Conservation (phyloP, 2,797 vertebrate genomes). For the Premnoplex brunnescens region DNA sequence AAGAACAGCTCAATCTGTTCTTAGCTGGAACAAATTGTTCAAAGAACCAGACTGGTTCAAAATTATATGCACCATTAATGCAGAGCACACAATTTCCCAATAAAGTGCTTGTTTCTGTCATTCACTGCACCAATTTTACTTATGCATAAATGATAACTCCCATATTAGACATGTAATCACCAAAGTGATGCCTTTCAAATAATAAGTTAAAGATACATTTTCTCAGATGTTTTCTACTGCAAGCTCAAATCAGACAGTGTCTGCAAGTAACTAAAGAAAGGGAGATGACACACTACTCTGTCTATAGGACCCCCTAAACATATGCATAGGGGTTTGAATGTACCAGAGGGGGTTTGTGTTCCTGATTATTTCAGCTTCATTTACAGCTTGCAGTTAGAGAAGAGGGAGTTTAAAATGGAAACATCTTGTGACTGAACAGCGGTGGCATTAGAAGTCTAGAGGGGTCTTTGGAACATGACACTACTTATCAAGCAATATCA, state of each 20-base stretch:
- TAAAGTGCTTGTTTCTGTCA: constrained; percentile 2
- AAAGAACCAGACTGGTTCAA: constrained; percentile 44
- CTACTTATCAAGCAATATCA: not conserved
- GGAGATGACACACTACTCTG: rapidly evolving
- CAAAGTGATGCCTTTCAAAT: not conserved
- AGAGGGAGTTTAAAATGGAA: not conserved
- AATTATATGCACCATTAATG: constrained; percentile 43
- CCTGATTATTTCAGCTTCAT: not conserved
- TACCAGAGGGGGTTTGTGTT: not conserved
- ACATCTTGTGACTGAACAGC: not conserved
- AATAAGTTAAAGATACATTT: not conserved
- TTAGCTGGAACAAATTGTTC: constrained; percentile 70
- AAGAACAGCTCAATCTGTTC: constrained; percentile 71
- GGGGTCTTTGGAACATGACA: not conserved
- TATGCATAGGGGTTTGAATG: not conserved
- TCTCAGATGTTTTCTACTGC: not conserved
- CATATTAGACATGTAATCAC: not conserved
- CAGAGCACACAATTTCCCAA: not conserved
- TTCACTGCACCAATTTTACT: not conserved
- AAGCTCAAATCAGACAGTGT: not conserved
- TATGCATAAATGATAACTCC: not conserved
- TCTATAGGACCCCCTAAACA: not conserved
- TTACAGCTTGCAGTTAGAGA: not conserved
- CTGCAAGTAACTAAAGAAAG: not conserved
- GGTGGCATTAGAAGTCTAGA: not conserved